Conservation (phyloP, 1,140 invertebrate genomes). For the Apocrypta bakeri region DNA sequence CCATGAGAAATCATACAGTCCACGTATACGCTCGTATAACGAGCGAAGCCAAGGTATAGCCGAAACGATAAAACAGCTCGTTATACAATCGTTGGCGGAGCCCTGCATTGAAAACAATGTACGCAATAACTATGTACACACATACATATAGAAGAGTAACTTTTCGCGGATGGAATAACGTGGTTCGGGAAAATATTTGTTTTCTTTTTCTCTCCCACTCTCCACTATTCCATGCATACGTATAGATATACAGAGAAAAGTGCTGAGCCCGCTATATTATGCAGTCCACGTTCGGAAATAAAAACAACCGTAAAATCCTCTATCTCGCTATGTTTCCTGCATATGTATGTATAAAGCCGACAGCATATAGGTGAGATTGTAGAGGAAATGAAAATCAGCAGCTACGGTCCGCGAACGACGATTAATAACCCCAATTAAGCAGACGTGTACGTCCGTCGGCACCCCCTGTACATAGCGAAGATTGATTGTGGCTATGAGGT, state of each 20-base stretch:
- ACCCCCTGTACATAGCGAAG: too few relatives aligned
- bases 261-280: not conserved
- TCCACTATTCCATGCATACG: too few relatives aligned
- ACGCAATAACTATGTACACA: not conserved
- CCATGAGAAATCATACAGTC: too few relatives aligned
- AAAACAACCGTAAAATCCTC: not conserved
- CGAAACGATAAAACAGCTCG: too few relatives aligned
- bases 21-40: too few relatives aligned
- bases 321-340: not conserved
- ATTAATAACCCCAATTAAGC: not conserved
- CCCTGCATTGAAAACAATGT: not conserved
- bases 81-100: too few relatives aligned
- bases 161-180: not conserved
- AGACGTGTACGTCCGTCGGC: too few relatives aligned
- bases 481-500: too few relatives aligned
- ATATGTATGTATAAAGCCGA: too few relatives aligned
- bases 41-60: too few relatives aligned
- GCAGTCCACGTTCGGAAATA: not conserved
- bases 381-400: not conserved
- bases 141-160: not conserved
- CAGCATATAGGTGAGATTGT: too few relatives aligned
- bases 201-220: too few relatives aligned
- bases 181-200: not conserved
- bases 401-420: not conserved
- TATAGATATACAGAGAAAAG: not conserved